A percentile compares a stretch with the other conserved stretches of the same genome.
Evolutionary conservation across 2,888 invertebrate species (phyloP).

Genomic region (Piscicola geometra): DNA sequence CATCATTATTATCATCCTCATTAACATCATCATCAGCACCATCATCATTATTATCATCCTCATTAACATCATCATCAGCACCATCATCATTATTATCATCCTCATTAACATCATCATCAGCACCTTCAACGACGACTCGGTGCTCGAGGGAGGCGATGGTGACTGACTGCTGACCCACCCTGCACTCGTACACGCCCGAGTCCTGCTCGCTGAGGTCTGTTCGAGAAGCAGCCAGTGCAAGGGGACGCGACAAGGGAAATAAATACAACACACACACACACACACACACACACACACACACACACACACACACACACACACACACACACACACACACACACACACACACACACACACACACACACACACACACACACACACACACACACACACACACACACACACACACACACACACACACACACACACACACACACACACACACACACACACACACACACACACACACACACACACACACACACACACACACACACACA

Average conservation of each 20-base stretch:
- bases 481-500: constrained; percentile 15
- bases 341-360: too few species aligned
- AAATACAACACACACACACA: too few species aligned
- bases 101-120: too few species aligned
- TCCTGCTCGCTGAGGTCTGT: neutral
- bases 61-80: neutral
- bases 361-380: too few species aligned
- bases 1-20: neutral
- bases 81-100: too few species aligned
- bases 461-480: constrained; percentile 18
- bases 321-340: too few species aligned
- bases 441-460: constrained; percentile 20
- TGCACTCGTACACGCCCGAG: constrained; percentile 1
- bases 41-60: too few species aligned
- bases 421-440: constrained; percentile 6
- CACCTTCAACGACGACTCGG: constrained; percentile 1
- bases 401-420: neutral
- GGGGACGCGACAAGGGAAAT: neutral
- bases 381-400: too few species aligned
- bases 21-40: neutral
- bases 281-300: too few species aligned
- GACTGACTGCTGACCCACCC: neutral
- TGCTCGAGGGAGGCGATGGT: neutral
- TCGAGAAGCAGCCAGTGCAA: neutral
- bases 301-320: too few species aligned